Percentiles rank a stretch among this genome's conserved stretches.
phyloP scores from a whole-genome alignment of 1,140 invertebrate species.

The Phymastichus coffea region DNA sequence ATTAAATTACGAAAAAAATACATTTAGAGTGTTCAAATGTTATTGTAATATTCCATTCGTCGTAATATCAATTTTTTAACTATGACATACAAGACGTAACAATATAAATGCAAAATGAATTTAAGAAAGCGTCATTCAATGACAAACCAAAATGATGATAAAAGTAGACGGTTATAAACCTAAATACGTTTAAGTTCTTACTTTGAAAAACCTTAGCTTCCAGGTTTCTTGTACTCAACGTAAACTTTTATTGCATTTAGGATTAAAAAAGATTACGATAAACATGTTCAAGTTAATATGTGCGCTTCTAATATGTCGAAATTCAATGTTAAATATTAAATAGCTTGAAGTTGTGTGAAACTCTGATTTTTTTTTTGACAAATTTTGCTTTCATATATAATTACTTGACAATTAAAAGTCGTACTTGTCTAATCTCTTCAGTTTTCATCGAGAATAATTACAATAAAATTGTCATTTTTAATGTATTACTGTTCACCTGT shows the following conservation, averaged over 20 bases:
- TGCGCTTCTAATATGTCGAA: constrained; percentile 22
- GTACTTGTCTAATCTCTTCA: neutral
- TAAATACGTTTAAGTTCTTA: constrained; percentile 15
- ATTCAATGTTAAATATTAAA: constrained; percentile 14
- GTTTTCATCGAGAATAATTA: neutral
- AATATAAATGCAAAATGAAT: constrained; percentile 19
- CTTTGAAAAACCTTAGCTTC: neutral
- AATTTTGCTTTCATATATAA: neutral
- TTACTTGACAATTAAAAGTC: neutral
- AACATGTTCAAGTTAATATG: constrained; percentile 15
- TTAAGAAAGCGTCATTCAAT: constrained; percentile 2
- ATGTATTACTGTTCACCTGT: constrained; percentile 2
- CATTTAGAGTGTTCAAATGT: constrained; percentile 19
- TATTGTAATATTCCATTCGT: constrained; percentile 20
- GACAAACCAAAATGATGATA: neutral
- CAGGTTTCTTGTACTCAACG: constrained; percentile 9
- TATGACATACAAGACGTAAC: constrained; percentile 9
- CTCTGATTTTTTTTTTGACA: neutral
- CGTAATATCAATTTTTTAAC: constrained; percentile 18
- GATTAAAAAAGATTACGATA: constrained; percentile 6
- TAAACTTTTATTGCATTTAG: constrained; percentile 15
- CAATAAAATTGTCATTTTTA: constrained; percentile 2
- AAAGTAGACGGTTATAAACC: constrained; percentile 5
- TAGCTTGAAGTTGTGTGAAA: constrained; percentile 5
- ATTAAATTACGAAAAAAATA: constrained; percentile 8